These are phyloP conservation scores for Peromyscus eremicus DNA, from an alignment of 2,797 vertebrate genomes.

Conservation along the genomic window DNA sequence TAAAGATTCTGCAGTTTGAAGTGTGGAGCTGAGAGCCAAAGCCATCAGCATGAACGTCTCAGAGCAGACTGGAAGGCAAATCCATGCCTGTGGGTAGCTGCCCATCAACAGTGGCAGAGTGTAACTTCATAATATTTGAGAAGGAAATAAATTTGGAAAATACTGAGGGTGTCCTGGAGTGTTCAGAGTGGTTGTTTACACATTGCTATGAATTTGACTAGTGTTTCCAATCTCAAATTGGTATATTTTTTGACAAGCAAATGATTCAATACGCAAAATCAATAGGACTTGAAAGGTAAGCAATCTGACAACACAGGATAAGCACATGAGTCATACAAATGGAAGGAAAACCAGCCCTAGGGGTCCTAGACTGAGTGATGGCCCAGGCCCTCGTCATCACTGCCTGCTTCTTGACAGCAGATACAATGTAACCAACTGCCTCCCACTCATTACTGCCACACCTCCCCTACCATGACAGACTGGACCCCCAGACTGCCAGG, in stretches of 20 bases:
- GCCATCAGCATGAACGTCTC: background rate
- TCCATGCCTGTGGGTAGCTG: background rate
- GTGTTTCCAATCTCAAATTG: background rate
- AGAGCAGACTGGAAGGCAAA: background rate
- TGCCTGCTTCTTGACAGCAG: background rate
- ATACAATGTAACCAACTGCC: no score
- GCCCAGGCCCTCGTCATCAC: background rate
- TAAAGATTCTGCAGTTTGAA: slow-evolving; percentile 17
- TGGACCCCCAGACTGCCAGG: background rate
- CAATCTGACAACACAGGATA: slow-evolving; percentile 18
- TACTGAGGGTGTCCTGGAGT: background rate
- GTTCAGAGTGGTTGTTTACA: background rate
- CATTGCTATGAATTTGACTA: slow-evolving; percentile 1
- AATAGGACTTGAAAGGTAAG: slow-evolving; percentile 21
- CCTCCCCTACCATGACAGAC: no score
- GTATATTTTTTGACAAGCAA: background rate
- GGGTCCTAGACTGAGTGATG: background rate
- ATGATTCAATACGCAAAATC: slow-evolving; percentile 19
- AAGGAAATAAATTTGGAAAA: slow-evolving; percentile 43
- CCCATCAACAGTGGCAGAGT: background rate
- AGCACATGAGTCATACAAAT: background rate
- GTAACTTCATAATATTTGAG: background rate
- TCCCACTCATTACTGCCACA: background rate
- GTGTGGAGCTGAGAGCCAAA: background rate
- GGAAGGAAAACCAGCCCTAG: background rate